Base-by-base conservation (phyloP, 2,888 invertebrate species). In the Pomacea canaliculata region DNA sequence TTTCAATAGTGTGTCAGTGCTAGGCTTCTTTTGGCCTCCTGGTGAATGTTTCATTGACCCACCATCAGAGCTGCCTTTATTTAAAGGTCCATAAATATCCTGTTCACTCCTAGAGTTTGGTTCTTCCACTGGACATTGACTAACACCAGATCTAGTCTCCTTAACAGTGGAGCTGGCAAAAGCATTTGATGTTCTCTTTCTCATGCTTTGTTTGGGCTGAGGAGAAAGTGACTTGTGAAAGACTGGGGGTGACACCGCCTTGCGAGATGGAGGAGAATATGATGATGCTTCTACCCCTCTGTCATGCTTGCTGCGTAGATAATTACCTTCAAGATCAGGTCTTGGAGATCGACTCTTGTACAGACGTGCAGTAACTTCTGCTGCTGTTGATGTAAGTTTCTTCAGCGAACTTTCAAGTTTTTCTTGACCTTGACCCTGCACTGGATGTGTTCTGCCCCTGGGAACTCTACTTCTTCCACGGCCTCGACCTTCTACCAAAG, bases 331-430 rank as follows among this genome's bases (percentile, higher is more conserved):
- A 5, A 78, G 69, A n/a, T 77, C 78, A 18, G 71, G 63, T 51
- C 83, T 82, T 13, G 85, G 83, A 48, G 80, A 76, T 37, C 81
- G 82, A 48, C 84, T 78, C 78, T 82, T 76, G 73, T 87, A 87
- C 49, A 87, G 80, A 56, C 87, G 76, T 66, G 83, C 81, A 5
- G 86, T 87, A 1, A 87, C 86, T 73, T 82, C 79, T 46, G 76
- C 78, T 27, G 81, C 81, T 7, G 74, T 71, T 19, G 67, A 51
- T 13, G 78, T 74, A 37, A 81, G 59, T 59, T 71, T 76, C 46
- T 69, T 76, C 13, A 75, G 73, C n/a, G 78, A 63, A 13, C 70
- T 23, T 62, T 78, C 79, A 80, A 18, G 83, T 80, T 63, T 74
- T 66, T 51, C 49, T 66, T 73, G 73, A 74, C 74, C 73, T 8